Conservation (phyloP, 2,797 vertebrate species). For the Lacerta viridis region DNA sequence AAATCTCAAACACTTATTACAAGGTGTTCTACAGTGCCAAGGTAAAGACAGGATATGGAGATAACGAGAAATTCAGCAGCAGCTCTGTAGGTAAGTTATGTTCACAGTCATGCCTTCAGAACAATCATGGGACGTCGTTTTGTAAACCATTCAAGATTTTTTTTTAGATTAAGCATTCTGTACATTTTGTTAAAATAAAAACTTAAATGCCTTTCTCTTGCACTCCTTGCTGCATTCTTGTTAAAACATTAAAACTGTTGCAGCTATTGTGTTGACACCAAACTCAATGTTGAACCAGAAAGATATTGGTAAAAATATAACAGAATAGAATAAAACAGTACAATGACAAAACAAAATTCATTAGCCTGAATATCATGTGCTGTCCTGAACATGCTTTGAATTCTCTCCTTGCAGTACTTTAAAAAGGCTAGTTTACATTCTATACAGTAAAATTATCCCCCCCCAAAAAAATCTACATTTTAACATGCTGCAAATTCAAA, state of each 20-base stretch:
- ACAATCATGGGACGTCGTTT: conserved; percentile 31
- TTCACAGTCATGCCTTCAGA: conserved; percentile 27
- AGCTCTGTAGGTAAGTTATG: conserved; percentile 36
- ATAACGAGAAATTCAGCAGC: not conserved
- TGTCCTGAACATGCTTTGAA: conserved; percentile 41
- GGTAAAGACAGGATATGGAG: conserved; percentile 2
- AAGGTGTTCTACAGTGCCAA: conserved; percentile 29
- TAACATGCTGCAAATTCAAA: conserved; percentile 43
- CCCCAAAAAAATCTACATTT: conserved; percentile 48
- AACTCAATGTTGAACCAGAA: conserved; percentile 65
- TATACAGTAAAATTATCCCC: conserved; percentile 22
- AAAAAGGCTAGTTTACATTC: conserved; percentile 57
- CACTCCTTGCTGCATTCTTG: conserved; percentile 10
- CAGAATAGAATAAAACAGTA: conserved; percentile 45
- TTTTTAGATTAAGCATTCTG: no score
- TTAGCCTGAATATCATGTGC: conserved; percentile 1
- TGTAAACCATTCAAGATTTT: not conserved
- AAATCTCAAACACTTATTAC: conserved; percentile 6
- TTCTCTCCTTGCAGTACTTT: conserved; percentile 25
- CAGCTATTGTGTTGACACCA: conserved; percentile 68
- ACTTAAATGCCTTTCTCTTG: conserved; percentile 29
- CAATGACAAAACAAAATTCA: conserved; percentile 40
- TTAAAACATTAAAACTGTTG: conserved; percentile 49
- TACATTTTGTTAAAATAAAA: no score
- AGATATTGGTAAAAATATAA: conserved; percentile 56